These are phyloP conservation scores for Xanthia icteritia DNA, from an alignment of 2,888 invertebrate species.

Conservation along the genomic window DNA sequence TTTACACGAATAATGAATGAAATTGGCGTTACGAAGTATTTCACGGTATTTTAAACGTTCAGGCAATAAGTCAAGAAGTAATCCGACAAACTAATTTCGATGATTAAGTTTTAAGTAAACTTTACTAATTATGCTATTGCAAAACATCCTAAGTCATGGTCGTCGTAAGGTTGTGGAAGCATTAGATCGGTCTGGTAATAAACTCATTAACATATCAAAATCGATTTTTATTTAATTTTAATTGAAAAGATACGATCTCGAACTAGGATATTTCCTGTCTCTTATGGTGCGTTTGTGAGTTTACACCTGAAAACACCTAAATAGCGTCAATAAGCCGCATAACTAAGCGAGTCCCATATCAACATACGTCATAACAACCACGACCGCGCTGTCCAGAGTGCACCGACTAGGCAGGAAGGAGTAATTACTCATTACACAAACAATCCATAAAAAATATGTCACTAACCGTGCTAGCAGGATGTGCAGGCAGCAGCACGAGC, in stretches of 20 bases:
- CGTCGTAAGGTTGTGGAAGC: not conserved
- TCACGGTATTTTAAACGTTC: constrained; percentile 3
- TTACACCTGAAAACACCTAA: not conserved
- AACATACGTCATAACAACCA: not conserved
- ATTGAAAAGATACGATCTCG: not conserved
- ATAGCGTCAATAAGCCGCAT: not conserved
- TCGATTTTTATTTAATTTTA: not conserved
- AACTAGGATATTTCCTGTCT: not conserved
- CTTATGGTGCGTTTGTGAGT: not conserved
- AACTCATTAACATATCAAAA: not conserved
- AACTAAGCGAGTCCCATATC: not conserved
- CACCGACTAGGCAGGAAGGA: not conserved
- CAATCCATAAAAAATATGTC: not conserved
- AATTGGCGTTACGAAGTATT: not conserved
- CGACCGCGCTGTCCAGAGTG: not conserved
- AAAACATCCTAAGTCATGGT: not conserved
- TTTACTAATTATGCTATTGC: constrained; percentile 4
- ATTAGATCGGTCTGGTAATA: not conserved
- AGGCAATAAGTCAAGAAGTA: not conserved
- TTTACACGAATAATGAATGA: constrained; percentile 10
- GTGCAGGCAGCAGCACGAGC: constrained; percentile 83
- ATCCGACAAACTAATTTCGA: not conserved
- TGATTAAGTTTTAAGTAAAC: not conserved
- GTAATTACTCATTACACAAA: not conserved
- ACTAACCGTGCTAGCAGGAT: constrained; percentile 87